Evolutionary conservation across 2,797 vertebrate species (phyloP), one percentile per base, ranked within the genome.

Genomic region (Pempheris klunzingeri): DNA sequence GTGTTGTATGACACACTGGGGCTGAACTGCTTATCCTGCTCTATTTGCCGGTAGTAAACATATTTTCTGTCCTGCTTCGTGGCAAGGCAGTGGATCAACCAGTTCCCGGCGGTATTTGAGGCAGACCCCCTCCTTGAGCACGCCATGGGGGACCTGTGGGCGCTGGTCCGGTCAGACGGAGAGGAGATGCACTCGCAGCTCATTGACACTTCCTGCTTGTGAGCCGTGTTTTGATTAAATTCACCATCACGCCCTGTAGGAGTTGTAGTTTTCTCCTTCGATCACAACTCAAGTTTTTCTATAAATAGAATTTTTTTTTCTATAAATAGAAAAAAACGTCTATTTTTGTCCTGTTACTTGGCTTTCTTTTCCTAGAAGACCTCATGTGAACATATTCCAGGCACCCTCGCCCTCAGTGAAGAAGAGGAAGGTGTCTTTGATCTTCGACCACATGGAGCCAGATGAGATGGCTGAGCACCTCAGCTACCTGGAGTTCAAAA

Each of bases 381-480:
- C 92, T 76, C 82, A 91, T 59, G 80, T 57, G 32, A 93, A 92
- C 83, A 72, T 92, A 17, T 92, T 92, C 30, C 94, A 92, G 79
- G 92, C 94, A 0, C 94, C 94, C 2, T 95, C 94, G 0, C 94
- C 94, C 28, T 94, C 92, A 0, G 94, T 97, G 84, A 98, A 98
- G 90, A 98, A 98, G 88, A 93, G 97, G 84, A 98, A 98, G 86
- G 97, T 98, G 28, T 98, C 97, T 0, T 77, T 98, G 80, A 95
- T 98, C 59, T 98, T 98, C 1, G 97, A 98, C 84, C 97, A 97
- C 93, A 96, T 98, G 94, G 97, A 98, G 69, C 92, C 96, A 0
- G 92, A 92, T 0, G 96, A 98, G 83, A 95, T 98, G 92, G 97
- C 97, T 0, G 90, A 96, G 71, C 97, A 98, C 64, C 96, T 98